Evolutionary conservation across 2,888 invertebrate genomes (phyloP).

Genomic region (Agapostemon virescens): DNA sequence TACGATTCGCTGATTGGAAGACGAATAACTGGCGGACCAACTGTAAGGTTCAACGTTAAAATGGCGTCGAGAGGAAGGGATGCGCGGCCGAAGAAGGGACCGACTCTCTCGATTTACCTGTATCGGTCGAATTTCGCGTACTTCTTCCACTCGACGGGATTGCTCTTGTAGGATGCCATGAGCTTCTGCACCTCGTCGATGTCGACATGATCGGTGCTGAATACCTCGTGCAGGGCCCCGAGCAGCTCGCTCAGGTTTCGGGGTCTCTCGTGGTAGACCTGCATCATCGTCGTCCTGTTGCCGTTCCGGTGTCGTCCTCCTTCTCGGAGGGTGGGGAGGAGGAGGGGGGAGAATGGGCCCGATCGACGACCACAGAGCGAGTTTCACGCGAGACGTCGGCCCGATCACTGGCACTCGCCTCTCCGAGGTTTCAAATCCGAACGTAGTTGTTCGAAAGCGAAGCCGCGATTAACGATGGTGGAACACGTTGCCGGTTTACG

Average conservation of each 20-base stretch:
- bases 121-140: slow-evolving; percentile 96
- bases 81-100: too few relatives aligned
- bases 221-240: slow-evolving; percentile 87
- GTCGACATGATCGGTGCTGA: slow-evolving; percentile 91
- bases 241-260: slow-evolving; percentile 84
- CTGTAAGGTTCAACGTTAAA: too few relatives aligned
- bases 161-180: slow-evolving; percentile 91
- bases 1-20: too few relatives aligned
- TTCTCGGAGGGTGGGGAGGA: neutral
- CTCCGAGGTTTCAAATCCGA: neutral
- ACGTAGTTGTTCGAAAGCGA: slow-evolving; percentile 17
- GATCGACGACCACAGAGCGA: neutral
- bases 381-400: neutral
- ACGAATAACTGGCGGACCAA: too few relatives aligned
- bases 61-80: too few relatives aligned
- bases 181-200: slow-evolving; percentile 93
- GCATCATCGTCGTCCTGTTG: slow-evolving; percentile 58
- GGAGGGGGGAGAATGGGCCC: neutral
- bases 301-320: neutral
- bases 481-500: slow-evolving; percentile 63
- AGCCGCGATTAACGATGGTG: slow-evolving; percentile 12
- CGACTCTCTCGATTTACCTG: slow-evolving; percentile 83
- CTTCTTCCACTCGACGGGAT: slow-evolving; percentile 94
- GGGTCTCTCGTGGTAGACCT: slow-evolving; percentile 60
- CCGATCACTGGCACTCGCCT: neutral